Evolutionary conservation across 2,113 vertebrate genomes (phyloP), one percentile per base, ranked within the genome.

Genomic region (Sebastes fasciatus): DNA sequence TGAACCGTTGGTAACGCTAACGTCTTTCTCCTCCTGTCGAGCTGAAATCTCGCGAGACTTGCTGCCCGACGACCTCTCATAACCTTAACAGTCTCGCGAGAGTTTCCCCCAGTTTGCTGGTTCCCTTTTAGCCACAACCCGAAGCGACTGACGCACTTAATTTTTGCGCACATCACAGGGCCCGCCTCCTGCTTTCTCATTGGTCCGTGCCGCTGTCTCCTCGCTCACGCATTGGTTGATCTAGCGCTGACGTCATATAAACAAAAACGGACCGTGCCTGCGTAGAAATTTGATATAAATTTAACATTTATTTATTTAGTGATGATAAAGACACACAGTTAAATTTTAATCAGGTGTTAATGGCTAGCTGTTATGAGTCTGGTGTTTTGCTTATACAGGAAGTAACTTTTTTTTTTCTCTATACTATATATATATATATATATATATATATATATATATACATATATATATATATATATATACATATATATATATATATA

Each of bases 221-320:
- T 19, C 12, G 54, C 63, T 74, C 55, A 2, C 40, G 48, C 46
- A 76, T 82, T 76, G 64, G 79, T 51, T 65, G 21, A 46, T 1
- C 26, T 77, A 4, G 11, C 16, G 3, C 40, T 46, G 40, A 3
- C 3, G 7, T 64, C 48, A 21, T 54, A 5, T 13, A 76, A 12
- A 43, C 8, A 17, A 23, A 43, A 49, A 71, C 1, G 0, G 13
- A 6, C 21, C 10, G 7, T 46, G 19, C 21, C 19, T 21, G 63
- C 0, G 43, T 23, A 51, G 45, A 65, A 11, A 12, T 65, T 46
- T 13, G 2, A 65, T 3, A 3, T 21, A 11, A 67, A 9, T 26
- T 1, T 11, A 26, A 54, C 7, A n/a, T n/a, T n/a, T n/a, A 49
- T 40, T 14, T 12, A 13, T 42, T 54, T 54, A 42, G 9, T 6